phyloP scores from a whole-genome alignment of 2,797 vertebrate genomes.

The Betta splendens region DNA sequence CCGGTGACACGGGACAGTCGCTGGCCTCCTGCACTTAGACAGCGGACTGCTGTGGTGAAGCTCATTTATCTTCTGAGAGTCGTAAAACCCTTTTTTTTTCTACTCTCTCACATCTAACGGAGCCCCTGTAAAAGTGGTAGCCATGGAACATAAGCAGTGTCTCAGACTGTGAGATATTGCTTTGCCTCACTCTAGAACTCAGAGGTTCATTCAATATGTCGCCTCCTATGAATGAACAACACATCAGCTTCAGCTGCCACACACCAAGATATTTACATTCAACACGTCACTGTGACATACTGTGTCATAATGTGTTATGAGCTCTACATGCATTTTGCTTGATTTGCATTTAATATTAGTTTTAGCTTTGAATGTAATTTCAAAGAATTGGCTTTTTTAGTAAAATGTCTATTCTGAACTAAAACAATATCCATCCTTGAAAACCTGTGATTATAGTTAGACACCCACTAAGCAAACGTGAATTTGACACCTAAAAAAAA shows the following conservation, averaged over 20 bases:
- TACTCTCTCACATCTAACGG: neutral
- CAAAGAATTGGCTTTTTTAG: too few species aligned
- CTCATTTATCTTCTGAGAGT: conserved; percentile 6
- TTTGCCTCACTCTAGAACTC: conserved; percentile 2
- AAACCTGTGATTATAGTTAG: too few species aligned
- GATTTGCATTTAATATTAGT: conserved; percentile 18
- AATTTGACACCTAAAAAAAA: too few species aligned
- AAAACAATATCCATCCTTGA: too few species aligned
- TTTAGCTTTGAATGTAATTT: too few species aligned
- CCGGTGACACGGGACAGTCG: neutral
- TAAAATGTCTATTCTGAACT: too few species aligned
- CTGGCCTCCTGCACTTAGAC: neutral
- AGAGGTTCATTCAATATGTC: neutral
- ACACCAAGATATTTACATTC: conserved; percentile 5
- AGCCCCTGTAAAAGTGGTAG: neutral
- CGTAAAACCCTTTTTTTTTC: neutral
- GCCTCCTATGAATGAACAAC: neutral
- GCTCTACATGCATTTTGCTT: conserved; percentile 14
- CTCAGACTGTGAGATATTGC: conserved; percentile 10
- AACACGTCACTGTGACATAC: too few species aligned
- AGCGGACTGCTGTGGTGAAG: neutral
- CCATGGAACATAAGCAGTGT: neutral
- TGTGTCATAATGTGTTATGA: too few species aligned
- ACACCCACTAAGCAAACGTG: too few species aligned
- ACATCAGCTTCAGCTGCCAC: neutral